Evolutionary conservation across 2,797 vertebrate species (phyloP).

Genomic region (Lindbergichthys nudifrons): DNA sequence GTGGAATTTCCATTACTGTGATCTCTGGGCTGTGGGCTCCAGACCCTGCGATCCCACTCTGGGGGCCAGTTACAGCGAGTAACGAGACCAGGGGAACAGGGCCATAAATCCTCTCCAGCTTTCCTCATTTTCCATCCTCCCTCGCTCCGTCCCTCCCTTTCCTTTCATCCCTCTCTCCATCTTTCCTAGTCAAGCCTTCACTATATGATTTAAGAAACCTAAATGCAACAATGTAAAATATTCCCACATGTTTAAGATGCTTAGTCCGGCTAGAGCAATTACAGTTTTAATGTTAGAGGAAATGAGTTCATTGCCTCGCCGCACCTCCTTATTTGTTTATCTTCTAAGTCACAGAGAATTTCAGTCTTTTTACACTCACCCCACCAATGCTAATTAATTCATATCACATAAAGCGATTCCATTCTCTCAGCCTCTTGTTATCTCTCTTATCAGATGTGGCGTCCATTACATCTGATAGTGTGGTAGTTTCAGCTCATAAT

Average conservation of each 20-base stretch:
- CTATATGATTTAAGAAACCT: slow-evolving; percentile 56
- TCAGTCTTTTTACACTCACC: slow-evolving; percentile 53
- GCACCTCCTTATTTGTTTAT: slow-evolving; percentile 52
- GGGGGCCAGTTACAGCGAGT: slow-evolving; percentile 84
- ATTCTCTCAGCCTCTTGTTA: slow-evolving; percentile 55
- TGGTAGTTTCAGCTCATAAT: slow-evolving; percentile 55
- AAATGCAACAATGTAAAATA: slow-evolving; percentile 56
- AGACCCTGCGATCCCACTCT: slow-evolving; percentile 77
- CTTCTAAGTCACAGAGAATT: slow-evolving; percentile 42
- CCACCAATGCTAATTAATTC: slow-evolving; percentile 73
- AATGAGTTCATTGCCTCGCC: slow-evolving; percentile 51
- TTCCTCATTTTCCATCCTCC: slow-evolving; percentile 64
- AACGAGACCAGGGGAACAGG: slow-evolving; percentile 81
- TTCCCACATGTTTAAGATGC: slow-evolving; percentile 57
- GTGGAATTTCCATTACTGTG: slow-evolving; percentile 83
- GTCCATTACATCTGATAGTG: slow-evolving; percentile 71
- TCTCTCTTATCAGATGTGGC: slow-evolving; percentile 68
- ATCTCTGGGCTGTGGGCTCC: slow-evolving; percentile 68
- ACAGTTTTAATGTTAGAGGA: slow-evolving; percentile 49
- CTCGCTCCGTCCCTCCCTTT: slow-evolving; percentile 39
- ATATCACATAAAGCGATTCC: slow-evolving; percentile 63
- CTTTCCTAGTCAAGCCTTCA: slow-evolving; percentile 45
- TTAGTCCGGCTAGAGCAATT: slow-evolving; percentile 27
- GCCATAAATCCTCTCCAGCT: slow-evolving; percentile 81
- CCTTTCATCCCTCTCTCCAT: slow-evolving; percentile 42